These are phyloP conservation scores for Neuroscelio doddi DNA, from an alignment of 2,888 invertebrate species.

Conservation along the genomic window DNA sequence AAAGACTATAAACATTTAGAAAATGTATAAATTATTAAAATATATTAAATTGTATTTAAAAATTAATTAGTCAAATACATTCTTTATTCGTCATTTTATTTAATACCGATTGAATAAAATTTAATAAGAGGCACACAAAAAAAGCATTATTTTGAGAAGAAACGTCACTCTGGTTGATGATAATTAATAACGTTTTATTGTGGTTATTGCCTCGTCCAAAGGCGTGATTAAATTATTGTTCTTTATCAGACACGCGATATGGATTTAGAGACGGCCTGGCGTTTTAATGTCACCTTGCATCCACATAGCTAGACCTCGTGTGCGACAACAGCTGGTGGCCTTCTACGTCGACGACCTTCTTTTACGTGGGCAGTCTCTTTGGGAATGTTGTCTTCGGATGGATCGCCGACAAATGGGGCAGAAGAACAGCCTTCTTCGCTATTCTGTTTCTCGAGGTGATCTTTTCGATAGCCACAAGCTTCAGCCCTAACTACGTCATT, in stretches of 20 bases:
- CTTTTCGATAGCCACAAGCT: conserved; percentile 77
- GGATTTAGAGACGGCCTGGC: conserved; percentile 47
- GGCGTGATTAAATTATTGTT: conserved; percentile 45
- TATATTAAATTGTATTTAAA: no score
- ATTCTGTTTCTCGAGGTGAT: conserved; percentile 78
- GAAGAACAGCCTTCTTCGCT: conserved; percentile 77
- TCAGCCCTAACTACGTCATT: conserved; percentile 76
- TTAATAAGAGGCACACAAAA: conserved; percentile 1
- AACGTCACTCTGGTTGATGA: conserved; percentile 1
- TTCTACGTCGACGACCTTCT: conserved; percentile 77
- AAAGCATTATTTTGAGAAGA: conserved; percentile 3
- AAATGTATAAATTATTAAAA: no score
- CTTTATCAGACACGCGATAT: conserved; percentile 46
- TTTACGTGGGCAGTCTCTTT: conserved; percentile 80
- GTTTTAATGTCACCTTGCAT: conserved; percentile 68
- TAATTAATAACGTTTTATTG: conserved; percentile 19
- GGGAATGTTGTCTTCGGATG: conserved; percentile 80
- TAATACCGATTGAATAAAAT: no score
- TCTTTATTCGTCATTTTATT: no score
- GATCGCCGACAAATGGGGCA: conserved; percentile 81
- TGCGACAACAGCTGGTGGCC: conserved; percentile 79
- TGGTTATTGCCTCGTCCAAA: conserved; percentile 36
- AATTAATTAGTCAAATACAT: no score
- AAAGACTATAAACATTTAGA: no score
- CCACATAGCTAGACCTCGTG: conserved; percentile 77